Evolutionary conservation across 2,797 vertebrate species (phyloP), one percentile per base, ranked within the genome.

Genomic region (Phalloptychus januarius): DNA sequence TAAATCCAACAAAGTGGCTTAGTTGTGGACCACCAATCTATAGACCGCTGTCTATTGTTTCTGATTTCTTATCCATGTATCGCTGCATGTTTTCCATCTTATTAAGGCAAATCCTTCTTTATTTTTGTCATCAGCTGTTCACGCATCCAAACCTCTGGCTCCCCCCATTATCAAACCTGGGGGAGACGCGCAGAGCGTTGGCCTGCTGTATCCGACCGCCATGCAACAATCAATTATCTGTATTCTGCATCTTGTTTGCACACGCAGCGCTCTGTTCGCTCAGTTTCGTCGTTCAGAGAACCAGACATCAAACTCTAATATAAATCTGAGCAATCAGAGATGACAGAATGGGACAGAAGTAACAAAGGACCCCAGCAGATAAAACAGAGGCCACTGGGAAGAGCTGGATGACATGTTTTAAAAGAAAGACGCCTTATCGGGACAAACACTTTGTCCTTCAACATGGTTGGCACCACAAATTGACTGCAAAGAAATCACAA

Each of bases 371-470:
- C 76, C 82, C 61, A 76, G 70, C 71, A 69, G 83, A 71, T 1
- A 46, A 74, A 79, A 73, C 63, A 12, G 36, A 67, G 61, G 4
- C 61, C 38, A 25, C 6, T 7, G 84, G 74, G 61, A 82, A 52
- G 72, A 80, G 82, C 72, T 36, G 76, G 46, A 75, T 67, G 85
- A 83, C 82, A 86, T 79, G 84, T 82, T 87, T 86, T 84, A 88
- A 86, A 88, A 83, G 78, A 81, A 67, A 77, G 61, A 63, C 33
- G 83, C 88, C 83, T 79, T 90, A 92, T 90, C 83, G 10, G 85
- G 50, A 52, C 25, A 15, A 40, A 79, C 74, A 72, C 84, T 67
- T 67, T 54, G 87, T 90, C 90, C 88, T 91, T 89, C 87, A 86
- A 72, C 69, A 8, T 0, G 63, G 72, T 81, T 48, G 20, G 46